These are phyloP conservation scores for Rissa tridactyla DNA, from an alignment of 2,113 vertebrate species.

Conservation along the genomic window DNA sequence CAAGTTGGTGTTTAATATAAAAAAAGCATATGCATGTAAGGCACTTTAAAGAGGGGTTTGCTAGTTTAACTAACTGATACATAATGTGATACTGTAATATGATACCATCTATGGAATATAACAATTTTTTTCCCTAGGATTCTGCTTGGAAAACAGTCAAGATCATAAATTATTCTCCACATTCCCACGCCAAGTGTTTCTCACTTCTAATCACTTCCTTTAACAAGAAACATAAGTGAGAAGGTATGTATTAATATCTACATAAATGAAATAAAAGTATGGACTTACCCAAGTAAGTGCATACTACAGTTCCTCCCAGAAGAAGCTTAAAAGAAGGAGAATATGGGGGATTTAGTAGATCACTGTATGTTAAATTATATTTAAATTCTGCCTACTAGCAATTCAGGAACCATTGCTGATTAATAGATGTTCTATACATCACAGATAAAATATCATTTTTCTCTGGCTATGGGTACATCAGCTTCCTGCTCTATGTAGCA, in stretches of 20 bases:
- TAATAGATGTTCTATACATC: neutral
- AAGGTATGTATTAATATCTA: neutral
- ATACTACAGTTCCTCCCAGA: neutral
- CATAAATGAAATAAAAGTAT: neutral
- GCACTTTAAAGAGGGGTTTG: neutral
- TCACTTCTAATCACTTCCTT: neutral
- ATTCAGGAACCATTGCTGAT: neutral
- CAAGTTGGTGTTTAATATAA: neutral
- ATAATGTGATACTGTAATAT: neutral
- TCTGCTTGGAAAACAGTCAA: neutral
- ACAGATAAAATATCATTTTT: neutral
- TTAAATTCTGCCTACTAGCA: neutral
- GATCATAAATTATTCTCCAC: neutral
- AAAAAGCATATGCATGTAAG: neutral
- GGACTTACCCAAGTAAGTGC: neutral
- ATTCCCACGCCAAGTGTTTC: neutral
- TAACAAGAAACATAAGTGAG: neutral
- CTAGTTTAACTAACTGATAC: neutral
- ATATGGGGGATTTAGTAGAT: neutral
- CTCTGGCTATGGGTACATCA: neutral
- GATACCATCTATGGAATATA: neutral
- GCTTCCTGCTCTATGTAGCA: neutral
- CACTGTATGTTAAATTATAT: neutral
- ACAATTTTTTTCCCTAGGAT: neutral
- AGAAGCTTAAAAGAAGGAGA: neutral